Conservation (phyloP, 2,888 invertebrate species). For the Tiphia femorata region DNA sequence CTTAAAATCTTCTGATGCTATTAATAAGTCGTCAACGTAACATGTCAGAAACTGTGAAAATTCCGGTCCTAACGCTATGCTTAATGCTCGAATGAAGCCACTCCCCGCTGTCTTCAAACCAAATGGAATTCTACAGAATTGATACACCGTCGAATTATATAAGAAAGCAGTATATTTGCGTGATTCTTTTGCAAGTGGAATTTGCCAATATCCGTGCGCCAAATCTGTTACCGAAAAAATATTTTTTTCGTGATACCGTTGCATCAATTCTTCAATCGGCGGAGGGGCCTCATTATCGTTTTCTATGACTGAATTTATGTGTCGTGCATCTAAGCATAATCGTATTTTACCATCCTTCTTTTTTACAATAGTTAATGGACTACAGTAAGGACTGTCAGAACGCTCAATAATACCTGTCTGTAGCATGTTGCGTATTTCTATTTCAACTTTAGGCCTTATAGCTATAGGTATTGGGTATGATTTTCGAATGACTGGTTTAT, state of each 20-base stretch:
- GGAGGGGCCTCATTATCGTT: slow-evolving; percentile 45
- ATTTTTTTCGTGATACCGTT: slow-evolving; percentile 24
- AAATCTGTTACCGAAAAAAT: slow-evolving; percentile 37
- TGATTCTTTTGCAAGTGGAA: no score
- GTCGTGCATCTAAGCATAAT: slow-evolving; percentile 55
- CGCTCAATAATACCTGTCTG: slow-evolving; percentile 45
- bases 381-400: slow-evolving; percentile 48
- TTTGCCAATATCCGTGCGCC: slow-evolving; percentile 46
- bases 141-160: slow-evolving; percentile 35
- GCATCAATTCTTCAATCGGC: slow-evolving; percentile 29
- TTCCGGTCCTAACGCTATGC: neutral
- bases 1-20: slow-evolving; percentile 40
- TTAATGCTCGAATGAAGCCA: slow-evolving; percentile 38
- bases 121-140: slow-evolving; percentile 50
- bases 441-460: slow-evolving; percentile 36
- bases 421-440: slow-evolving; percentile 46
- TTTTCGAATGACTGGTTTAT: slow-evolving; percentile 39
- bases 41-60: slow-evolving; percentile 29
- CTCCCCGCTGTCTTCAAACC: no score
- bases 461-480: slow-evolving; percentile 51
- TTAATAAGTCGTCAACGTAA: slow-evolving; percentile 54
- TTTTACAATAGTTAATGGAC: slow-evolving; percentile 47
- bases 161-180: slow-evolving; percentile 44
- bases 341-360: slow-evolving; percentile 52
- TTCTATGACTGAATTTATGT: slow-evolving; percentile 47